phyloP scores from a whole-genome alignment of 1,140 invertebrate species.

The Colletes latitarsis region DNA sequence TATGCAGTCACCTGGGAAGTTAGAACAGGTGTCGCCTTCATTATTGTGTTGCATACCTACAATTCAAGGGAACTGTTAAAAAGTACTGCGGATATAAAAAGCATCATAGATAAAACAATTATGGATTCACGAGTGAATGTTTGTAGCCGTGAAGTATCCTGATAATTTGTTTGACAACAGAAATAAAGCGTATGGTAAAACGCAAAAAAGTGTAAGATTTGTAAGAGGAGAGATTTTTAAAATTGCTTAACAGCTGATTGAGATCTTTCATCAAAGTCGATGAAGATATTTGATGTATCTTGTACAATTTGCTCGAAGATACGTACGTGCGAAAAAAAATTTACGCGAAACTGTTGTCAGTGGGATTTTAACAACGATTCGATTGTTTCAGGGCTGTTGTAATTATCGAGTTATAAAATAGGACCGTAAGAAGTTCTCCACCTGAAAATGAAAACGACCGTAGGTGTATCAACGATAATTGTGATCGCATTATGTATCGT shows the following conservation, averaged over 20 bases:
- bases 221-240: background rate
- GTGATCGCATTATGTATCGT: background rate
- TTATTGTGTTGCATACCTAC: background rate
- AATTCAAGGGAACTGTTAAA: background rate
- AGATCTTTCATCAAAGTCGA: too few relatives aligned
- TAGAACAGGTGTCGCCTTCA: background rate
- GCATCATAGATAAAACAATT: background rate
- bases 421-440: background rate
- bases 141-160: too few relatives aligned
- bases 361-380: background rate
- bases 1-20: conserved; percentile 9
- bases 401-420: background rate
- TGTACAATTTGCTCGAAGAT: background rate
- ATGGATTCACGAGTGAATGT: background rate
- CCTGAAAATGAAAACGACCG: background rate
- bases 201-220: background rate
- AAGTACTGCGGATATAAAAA: background rate
- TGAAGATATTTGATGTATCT: too few relatives aligned
- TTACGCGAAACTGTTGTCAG: background rate
- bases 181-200: background rate
- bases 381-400: background rate
- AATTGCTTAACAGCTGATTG: too few relatives aligned
- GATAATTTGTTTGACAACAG: background rate
- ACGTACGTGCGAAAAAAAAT: background rate
- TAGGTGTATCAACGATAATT: too few relatives aligned